These are phyloP conservation scores for Sebastes trivittatus DNA, from an alignment of 2,797 vertebrate genomes.

Conservation along the genomic window DNA sequence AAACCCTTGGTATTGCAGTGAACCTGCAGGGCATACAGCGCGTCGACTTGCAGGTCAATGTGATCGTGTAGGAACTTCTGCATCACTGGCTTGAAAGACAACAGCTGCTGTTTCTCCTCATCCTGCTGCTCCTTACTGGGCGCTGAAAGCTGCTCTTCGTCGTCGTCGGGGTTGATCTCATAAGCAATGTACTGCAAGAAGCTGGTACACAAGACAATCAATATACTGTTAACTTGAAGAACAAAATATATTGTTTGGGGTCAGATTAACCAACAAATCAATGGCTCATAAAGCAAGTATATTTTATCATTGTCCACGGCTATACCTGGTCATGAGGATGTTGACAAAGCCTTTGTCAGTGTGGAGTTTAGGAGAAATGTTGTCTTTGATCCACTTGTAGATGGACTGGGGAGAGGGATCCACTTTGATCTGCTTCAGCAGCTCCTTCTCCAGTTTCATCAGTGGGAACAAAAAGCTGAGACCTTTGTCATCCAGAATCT, in stretches of 20 bases:
- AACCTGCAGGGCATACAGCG: conserved; percentile 96
- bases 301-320: not conserved
- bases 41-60: conserved; percentile 93
- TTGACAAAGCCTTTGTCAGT: conserved; percentile 99
- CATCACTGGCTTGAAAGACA: conserved; percentile 97
- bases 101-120: conserved; percentile 93
- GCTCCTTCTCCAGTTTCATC: conserved; percentile 98
- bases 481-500: conserved; percentile 97
- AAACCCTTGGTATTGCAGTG: conserved; percentile 94
- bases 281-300: not conserved
- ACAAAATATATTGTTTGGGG: not conserved
- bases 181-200: conserved; percentile 92
- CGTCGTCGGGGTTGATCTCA: conserved; percentile 91
- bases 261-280: not conserved
- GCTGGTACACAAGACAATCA: conserved; percentile 64
- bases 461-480: conserved; percentile 97
- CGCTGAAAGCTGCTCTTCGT: conserved; percentile 89
- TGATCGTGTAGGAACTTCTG: conserved; percentile 99
- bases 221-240: not conserved
- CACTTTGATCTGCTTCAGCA: conserved; percentile 96
- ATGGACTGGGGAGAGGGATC: conserved; percentile 97
- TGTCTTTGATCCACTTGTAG: conserved; percentile 99
- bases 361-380: conserved; percentile 98
- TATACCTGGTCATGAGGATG: conserved; percentile 97
- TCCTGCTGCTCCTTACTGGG: conserved; percentile 96